These are phyloP conservation scores for Phalloptychus januarius DNA, from an alignment of 2,797 vertebrate species.

Conservation along the genomic window DNA sequence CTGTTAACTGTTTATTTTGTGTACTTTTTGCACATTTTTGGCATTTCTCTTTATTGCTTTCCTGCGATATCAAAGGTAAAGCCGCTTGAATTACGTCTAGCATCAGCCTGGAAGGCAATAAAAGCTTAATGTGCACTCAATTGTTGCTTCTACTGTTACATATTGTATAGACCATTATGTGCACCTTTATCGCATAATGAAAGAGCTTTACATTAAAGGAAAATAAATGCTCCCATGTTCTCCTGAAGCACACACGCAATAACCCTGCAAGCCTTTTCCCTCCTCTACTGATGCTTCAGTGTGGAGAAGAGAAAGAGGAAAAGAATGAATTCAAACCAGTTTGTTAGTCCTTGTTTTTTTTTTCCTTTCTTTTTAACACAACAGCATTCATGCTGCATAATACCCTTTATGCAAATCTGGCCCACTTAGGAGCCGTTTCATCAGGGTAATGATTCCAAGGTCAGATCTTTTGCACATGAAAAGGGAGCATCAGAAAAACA, in stretches of 20 bases:
- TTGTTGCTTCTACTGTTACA: slow-evolving; percentile 1
- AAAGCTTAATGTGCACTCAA: background rate
- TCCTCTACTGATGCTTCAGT: background rate
- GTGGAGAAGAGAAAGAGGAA: slow-evolving; percentile 33
- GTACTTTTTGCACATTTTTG: slow-evolving; percentile 3
- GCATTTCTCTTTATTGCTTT: slow-evolving; percentile 2
- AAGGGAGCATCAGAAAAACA: slow-evolving; percentile 58
- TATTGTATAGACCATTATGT: background rate
- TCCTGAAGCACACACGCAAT: slow-evolving; percentile 2
- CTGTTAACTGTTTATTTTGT: background rate
- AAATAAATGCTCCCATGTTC: background rate
- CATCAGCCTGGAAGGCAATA: background rate
- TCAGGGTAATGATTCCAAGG: slow-evolving; percentile 80
- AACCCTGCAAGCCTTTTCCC: slow-evolving; percentile 21
- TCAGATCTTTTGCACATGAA: slow-evolving; percentile 75
- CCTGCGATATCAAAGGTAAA: background rate
- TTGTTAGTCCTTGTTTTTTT: slow-evolving; percentile 45
- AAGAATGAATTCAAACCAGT: slow-evolving; percentile 74
- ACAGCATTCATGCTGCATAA: slow-evolving; percentile 47
- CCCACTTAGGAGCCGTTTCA: slow-evolving; percentile 77
- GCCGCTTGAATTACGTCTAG: background rate
- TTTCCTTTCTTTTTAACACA: slow-evolving; percentile 23
- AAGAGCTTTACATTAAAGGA: slow-evolving; percentile 4
- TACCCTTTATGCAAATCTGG: slow-evolving; percentile 73
- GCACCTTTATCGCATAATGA: slow-evolving; percentile 2